Base-by-base conservation (phyloP, 2,113 vertebrate genomes). In the Pan paniscus region DNA sequence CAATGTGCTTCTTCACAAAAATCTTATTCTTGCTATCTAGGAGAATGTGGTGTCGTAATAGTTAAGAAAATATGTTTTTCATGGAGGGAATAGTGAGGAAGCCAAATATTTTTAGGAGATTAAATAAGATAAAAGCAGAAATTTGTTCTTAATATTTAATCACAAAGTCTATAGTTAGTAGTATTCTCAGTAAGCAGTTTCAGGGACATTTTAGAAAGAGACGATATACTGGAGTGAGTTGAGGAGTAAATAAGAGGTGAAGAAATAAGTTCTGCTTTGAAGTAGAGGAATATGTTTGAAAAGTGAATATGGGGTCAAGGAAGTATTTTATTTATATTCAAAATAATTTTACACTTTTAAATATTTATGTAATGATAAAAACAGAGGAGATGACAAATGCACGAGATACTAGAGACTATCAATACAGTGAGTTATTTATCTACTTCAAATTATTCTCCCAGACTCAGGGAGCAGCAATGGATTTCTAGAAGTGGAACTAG, bases 331-430 rank as follows among this genome's bases (percentile, higher is more conserved):
- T 61, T 86, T 10, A 48, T 35, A 35, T 55, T 32, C 30, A n/a
- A 87, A 87, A 86, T 25, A 86, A n/a, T 72, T 40, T 16, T 61
- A 8, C 40, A 86, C 55, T 80, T 85, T 43, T 11, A 81, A 68
- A 85, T 81, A 76, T 81, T 85, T 86, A 72, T 76, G 50, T 76
- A 81, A n/a, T 40, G 22, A 20, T 88, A 67, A 83, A 81, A 97
- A 32, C 1, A 94, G 40, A 89, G 12, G 67, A 13, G 18, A 80
- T 46, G 16, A 55, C 38, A 96, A 76, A 78, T 48, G 59, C n/a
- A 30, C 14, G 32, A n/a, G 7, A 89, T 22, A 57, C 13, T 40
- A 93, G 3, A 35, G 38, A 5, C 38, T 27, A 87, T 81, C 43
- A 78, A 30, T 8, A 70, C 4, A 70, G 13, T 59, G 38, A 87